These are phyloP conservation scores for Pseudorhombus dupliciocellatus DNA, from an alignment of 2,113 vertebrate genomes.

Conservation along the genomic window DNA sequence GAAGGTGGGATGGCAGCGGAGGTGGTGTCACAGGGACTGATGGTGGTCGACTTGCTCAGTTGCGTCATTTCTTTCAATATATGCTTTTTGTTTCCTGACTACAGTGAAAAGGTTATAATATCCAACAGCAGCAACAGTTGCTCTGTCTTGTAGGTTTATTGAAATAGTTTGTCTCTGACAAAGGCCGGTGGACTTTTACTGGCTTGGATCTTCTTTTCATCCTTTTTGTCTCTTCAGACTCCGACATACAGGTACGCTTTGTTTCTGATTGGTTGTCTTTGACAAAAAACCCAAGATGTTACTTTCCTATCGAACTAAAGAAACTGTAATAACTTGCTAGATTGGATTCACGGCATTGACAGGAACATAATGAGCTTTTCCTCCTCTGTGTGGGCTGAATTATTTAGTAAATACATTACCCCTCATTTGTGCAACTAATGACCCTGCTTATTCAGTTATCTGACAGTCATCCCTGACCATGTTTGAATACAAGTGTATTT, in stretches of 20 bases:
- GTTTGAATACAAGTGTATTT: background rate
- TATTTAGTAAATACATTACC: background rate
- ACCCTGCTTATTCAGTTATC: slow-evolving; percentile 4
- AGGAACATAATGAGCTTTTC: slow-evolving; percentile 15
- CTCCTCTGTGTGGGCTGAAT: background rate
- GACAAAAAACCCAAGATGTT: background rate
- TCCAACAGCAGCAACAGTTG: background rate
- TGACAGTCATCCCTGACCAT: slow-evolving; percentile 17
- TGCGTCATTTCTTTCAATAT: background rate
- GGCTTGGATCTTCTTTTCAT: slow-evolving; percentile 4
- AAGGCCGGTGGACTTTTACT: background rate
- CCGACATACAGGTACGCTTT: slow-evolving; percentile 48
- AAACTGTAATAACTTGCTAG: slow-evolving; percentile 3
- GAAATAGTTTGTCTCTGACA: background rate
- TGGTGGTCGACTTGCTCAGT: background rate
- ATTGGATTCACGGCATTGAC: slow-evolving; percentile 24
- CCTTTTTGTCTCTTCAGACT: slow-evolving; percentile 1
- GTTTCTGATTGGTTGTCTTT: background rate
- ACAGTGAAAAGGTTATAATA: background rate
- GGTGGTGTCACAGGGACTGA: background rate
- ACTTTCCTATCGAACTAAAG: background rate
- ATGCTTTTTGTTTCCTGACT: background rate
- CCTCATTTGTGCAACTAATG: slow-evolving; percentile 12
- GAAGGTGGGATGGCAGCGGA: slow-evolving; percentile 23
- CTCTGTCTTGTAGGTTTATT: background rate